Conservation (phyloP, 1,140 invertebrate species). For the Zelostemma sp. region DNA sequence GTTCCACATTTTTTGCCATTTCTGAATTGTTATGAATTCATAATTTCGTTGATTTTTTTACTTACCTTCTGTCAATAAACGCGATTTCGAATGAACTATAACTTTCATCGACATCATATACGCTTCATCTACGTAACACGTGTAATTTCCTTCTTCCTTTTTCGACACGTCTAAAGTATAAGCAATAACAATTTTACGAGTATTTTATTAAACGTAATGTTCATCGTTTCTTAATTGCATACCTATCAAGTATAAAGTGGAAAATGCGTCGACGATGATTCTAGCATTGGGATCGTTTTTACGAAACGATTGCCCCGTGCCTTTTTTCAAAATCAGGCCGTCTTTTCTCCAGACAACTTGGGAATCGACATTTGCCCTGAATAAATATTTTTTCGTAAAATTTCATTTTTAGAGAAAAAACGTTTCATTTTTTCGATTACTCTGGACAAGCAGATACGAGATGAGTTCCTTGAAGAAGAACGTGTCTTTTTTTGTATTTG, state of each 20-base stretch:
- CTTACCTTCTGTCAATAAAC: constrained; percentile 65
- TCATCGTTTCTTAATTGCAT: constrained; percentile 5
- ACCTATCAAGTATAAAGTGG: constrained; percentile 71
- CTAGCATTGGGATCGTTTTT: constrained; percentile 64
- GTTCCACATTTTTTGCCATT: constrained; percentile 81
- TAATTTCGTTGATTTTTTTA: constrained; percentile 13
- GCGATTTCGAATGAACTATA: constrained; percentile 65
- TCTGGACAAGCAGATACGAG: constrained; percentile 70
- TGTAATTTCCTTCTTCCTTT: constrained; percentile 72
- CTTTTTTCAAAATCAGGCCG: constrained; percentile 60
- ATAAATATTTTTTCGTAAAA: too few relatives aligned
- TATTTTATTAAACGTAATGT: too few relatives aligned
- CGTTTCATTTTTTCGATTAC: constrained; percentile 40
- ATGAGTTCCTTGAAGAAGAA: constrained; percentile 69
- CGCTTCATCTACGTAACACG: constrained; percentile 69
- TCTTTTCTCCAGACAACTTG: constrained; percentile 69
- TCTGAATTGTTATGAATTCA: constrained; percentile 10
- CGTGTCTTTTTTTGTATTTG: constrained; percentile 68
- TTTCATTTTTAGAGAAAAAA: constrained; percentile 1
- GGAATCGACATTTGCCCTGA: constrained; percentile 62
- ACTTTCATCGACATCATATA: constrained; percentile 70
- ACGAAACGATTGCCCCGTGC: constrained; percentile 59
- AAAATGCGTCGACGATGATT: constrained; percentile 71
- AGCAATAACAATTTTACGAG: too few relatives aligned
- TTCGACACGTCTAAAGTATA: constrained; percentile 64